Evolutionary conservation across 2,797 vertebrate genomes (phyloP).

Genomic region (Cryptoblepharus egeriae): DNA sequence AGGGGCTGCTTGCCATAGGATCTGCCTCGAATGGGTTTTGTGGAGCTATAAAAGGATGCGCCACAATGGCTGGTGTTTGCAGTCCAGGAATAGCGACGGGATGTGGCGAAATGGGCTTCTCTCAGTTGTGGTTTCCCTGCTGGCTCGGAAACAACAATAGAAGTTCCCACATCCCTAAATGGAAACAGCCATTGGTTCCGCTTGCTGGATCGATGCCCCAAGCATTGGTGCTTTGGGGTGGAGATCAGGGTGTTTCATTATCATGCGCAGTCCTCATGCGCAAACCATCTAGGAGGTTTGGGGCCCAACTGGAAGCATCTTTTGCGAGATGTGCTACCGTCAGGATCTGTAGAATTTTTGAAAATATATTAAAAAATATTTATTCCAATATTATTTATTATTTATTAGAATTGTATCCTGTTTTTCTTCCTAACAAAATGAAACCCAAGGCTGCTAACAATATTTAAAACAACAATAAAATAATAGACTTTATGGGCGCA

Average conservation of each 20-base stretch:
- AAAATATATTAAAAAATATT: no score
- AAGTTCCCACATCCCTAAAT: no score
- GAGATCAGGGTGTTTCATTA: not conserved
- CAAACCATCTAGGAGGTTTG: not conserved
- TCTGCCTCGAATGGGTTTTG: not conserved
- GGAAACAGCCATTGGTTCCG: not conserved
- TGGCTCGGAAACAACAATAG: not conserved
- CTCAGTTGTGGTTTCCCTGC: not conserved
- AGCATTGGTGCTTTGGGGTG: not conserved
- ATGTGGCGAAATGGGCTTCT: no score
- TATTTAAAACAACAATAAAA: no score
- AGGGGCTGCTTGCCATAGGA: not conserved
- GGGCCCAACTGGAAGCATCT: no score
- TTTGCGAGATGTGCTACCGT: no score
- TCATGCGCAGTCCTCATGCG: not conserved
- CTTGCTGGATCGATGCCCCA: not conserved
- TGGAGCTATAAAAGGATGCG: not conserved
- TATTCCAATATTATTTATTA: no score
- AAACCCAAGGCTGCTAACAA: no score
- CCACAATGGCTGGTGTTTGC: not conserved
- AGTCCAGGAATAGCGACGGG: not conserved
- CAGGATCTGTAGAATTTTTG: no score
- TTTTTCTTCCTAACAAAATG: no score
- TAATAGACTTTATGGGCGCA: no score
- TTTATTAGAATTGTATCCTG: no score